Conservation (phyloP, 2,113 vertebrate species). For the Nesoenas mayeri region DNA sequence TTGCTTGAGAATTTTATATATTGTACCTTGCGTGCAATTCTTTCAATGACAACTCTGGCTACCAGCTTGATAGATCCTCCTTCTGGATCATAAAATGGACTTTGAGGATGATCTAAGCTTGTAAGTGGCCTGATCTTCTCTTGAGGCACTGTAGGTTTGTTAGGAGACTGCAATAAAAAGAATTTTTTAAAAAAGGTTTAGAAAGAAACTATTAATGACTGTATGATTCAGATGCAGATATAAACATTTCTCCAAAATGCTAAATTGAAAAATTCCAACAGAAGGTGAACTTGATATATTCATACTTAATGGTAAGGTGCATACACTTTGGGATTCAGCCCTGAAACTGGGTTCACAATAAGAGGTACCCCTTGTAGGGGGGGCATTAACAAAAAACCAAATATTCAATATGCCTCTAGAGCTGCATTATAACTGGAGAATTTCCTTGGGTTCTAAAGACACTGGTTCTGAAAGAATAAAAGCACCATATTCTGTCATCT, state of each 20-base stretch:
- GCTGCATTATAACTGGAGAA: background rate
- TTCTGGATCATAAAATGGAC: slow-evolving; percentile 98
- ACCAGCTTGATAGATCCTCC: slow-evolving; percentile 95
- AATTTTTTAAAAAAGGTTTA: background rate
- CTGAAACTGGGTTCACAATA: background rate
- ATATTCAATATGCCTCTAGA: background rate
- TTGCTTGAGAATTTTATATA: background rate
- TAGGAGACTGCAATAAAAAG: slow-evolving; percentile 84
- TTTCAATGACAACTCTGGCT: slow-evolving; percentile 91
- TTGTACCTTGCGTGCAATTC: slow-evolving; percentile 95
- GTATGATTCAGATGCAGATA: background rate
- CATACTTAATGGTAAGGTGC: background rate
- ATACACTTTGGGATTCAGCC: background rate
- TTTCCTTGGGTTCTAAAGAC: background rate
- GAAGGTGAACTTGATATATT: background rate
- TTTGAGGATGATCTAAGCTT: slow-evolving; percentile 95
- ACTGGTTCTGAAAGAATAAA: background rate
- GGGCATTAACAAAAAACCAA: background rate
- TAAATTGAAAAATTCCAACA: background rate
- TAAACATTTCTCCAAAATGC: background rate
- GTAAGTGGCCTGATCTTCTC: slow-evolving; percentile 97
- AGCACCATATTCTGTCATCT: background rate
- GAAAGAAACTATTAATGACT: background rate
- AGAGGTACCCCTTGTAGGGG: background rate
- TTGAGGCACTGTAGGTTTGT: slow-evolving; percentile 87